A percentile compares a stretch with the other conserved stretches of the same genome.
Conservation (phyloP, 1,140 invertebrate genomes). For the Adelges cooleyi region DNA sequence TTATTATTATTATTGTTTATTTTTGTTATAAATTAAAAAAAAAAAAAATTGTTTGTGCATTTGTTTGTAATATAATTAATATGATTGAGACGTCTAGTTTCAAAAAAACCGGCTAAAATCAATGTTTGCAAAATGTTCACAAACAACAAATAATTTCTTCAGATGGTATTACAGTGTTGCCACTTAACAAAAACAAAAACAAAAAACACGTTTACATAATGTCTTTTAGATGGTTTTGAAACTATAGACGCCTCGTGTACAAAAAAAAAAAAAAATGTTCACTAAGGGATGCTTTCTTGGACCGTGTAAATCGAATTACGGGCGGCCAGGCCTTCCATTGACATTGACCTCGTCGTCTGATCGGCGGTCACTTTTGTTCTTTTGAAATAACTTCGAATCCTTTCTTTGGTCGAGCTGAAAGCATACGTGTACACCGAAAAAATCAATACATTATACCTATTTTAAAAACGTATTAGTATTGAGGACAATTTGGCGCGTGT, state of each 20-base stretch:
- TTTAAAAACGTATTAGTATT: too few relatives aligned
- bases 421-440: not conserved
- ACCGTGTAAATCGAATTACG: constrained; percentile 17
- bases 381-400: constrained; percentile 10
- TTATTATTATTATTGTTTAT: not conserved
- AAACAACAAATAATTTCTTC: too few relatives aligned
- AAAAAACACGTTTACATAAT: too few relatives aligned
- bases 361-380: constrained; percentile 1
- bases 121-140: too few relatives aligned
- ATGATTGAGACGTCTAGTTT: too few relatives aligned
- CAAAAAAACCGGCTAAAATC: too few relatives aligned
- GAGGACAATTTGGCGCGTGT: too few relatives aligned
- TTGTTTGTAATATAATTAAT: too few relatives aligned
- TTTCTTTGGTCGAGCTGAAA: constrained; percentile 6
- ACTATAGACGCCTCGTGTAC: too few relatives aligned
- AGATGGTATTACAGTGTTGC: too few relatives aligned
- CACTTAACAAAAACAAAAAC: too few relatives aligned
- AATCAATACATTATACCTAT: not conserved
- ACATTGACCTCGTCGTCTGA: not conserved
- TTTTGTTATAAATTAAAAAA: not conserved
- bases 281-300: constrained; percentile 5
- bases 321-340: not conserved
- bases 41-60: not conserved
- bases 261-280: not conserved
- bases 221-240: too few relatives aligned